These are phyloP conservation scores for Stichodactyla helianthus DNA, from an alignment of 64 coral and sea anemone species.

Conservation along the genomic window DNA sequence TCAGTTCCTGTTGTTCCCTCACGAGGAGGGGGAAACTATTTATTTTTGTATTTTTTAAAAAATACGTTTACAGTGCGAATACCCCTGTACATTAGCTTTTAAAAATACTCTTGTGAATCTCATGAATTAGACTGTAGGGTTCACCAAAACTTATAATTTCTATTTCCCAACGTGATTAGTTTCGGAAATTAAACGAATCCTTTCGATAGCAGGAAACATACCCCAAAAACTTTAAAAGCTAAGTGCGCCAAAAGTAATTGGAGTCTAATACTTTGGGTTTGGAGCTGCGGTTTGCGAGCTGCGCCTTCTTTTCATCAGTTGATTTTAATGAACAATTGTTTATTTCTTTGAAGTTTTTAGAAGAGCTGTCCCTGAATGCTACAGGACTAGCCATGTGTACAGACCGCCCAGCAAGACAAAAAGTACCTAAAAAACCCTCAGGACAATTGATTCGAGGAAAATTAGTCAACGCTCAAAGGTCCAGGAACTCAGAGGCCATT, in stretches of 20 bases:
- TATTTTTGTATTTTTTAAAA: too few species aligned
- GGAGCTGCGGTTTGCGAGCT: too few species aligned
- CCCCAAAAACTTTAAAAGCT: too few species aligned
- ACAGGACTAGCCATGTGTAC: slow-evolving; percentile 35
- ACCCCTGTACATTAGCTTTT: too few species aligned
- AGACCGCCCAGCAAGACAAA: slow-evolving; percentile 24
- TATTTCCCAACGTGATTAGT: neutral
- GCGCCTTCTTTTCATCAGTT: neutral
- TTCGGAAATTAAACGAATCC: too few species aligned
- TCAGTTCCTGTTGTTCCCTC: too few species aligned
- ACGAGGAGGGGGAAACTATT: too few species aligned
- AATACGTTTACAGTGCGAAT: too few species aligned
- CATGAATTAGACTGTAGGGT: slow-evolving; percentile 9
- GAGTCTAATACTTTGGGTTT: too few species aligned
- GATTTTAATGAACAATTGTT: neutral
- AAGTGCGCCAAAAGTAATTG: too few species aligned
- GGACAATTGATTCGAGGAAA: slow-evolving; percentile 52
- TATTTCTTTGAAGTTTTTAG: slow-evolving; percentile 29
- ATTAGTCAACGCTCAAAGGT: slow-evolving; percentile 11
- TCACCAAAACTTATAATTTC: slow-evolving; percentile 1
- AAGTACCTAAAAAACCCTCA: neutral
- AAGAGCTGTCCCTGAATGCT: slow-evolving; percentile 40
- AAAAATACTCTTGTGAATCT: neutral
- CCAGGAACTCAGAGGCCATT: slow-evolving; percentile 20
- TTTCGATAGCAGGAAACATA: too few species aligned